These are phyloP conservation scores for Limnodromus scolopaceus DNA, from an alignment of 2,797 vertebrate genomes.

Conservation along the genomic window DNA sequence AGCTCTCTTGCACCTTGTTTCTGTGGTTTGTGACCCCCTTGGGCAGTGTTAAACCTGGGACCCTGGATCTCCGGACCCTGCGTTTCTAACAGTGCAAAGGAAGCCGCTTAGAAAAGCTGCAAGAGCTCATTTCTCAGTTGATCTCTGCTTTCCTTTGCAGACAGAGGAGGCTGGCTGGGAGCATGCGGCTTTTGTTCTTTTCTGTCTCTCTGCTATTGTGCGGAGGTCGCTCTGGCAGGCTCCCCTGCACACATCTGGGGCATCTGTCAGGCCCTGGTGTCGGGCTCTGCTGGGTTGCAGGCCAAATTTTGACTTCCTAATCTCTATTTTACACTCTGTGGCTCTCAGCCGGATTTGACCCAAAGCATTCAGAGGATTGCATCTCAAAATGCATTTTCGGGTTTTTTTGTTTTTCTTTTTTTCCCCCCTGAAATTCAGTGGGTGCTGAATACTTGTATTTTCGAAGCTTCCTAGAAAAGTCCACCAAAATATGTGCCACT, in stretches of 20 bases:
- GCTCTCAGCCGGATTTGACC: neutral
- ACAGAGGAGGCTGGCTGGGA: neutral
- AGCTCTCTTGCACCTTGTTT: neutral
- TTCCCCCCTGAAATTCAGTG: neutral
- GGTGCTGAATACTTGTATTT: neutral
- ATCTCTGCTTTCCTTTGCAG: neutral
- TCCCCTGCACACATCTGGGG: neutral
- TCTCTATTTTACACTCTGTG: conserved; percentile 5
- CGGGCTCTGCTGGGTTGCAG: neutral
- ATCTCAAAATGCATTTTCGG: neutral
- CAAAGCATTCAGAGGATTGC: neutral
- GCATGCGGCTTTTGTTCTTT: neutral
- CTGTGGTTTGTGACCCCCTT: neutral
- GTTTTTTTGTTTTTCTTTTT: neutral
- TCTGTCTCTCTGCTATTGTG: neutral
- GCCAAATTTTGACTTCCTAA: conserved; percentile 32
- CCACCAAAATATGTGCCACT: neutral
- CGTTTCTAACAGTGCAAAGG: neutral
- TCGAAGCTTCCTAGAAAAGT: neutral
- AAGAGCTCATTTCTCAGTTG: neutral
- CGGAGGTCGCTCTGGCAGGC: neutral
- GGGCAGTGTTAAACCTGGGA: neutral
- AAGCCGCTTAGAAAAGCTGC: neutral
- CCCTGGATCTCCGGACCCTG: neutral
- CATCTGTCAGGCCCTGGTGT: neutral